These are phyloP conservation scores for Notolabrus celidotus DNA, from an alignment of 2,797 vertebrate species.

Conservation along the genomic window DNA sequence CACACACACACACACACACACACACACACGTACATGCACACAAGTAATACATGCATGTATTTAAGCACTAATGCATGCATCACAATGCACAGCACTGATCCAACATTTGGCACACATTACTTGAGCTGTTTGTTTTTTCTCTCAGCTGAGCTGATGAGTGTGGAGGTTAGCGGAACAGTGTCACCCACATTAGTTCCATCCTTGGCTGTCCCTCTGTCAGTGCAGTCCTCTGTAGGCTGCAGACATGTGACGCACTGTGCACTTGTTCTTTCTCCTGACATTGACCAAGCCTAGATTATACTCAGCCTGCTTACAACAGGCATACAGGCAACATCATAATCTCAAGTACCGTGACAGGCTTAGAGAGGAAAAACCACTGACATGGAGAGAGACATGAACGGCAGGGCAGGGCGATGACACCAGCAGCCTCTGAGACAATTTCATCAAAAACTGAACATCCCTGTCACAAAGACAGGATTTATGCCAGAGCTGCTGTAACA, in stretches of 20 bases:
- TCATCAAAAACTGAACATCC: not conserved
- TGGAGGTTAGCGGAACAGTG: not conserved
- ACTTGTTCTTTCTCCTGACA: slow-evolving; percentile 56
- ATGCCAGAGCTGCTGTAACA: not conserved
- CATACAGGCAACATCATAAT: slow-evolving; percentile 48
- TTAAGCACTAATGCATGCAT: not conserved
- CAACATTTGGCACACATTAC: not conserved
- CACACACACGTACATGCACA: slow-evolving; percentile 7
- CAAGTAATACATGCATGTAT: not conserved
- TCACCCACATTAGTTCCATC: slow-evolving; percentile 9
- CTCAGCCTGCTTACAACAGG: slow-evolving; percentile 45
- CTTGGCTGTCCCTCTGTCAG: slow-evolving; percentile 13
- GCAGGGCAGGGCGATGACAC: not conserved
- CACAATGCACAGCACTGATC: not conserved
- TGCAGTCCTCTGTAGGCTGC: slow-evolving; percentile 14
- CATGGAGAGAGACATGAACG: not conserved
- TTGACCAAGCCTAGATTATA: slow-evolving; percentile 59
- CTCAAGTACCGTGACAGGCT: slow-evolving; percentile 30
- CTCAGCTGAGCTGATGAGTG: not conserved
- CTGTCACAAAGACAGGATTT: not conserved
- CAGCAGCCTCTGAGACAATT: not conserved
- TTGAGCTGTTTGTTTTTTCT: slow-evolving; percentile 3
- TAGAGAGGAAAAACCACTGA: not conserved
- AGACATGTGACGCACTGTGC: slow-evolving; percentile 52
- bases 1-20: not conserved